Base-by-base conservation (phyloP, 2,888 invertebrate species). In the Tipula lateralis region DNA sequence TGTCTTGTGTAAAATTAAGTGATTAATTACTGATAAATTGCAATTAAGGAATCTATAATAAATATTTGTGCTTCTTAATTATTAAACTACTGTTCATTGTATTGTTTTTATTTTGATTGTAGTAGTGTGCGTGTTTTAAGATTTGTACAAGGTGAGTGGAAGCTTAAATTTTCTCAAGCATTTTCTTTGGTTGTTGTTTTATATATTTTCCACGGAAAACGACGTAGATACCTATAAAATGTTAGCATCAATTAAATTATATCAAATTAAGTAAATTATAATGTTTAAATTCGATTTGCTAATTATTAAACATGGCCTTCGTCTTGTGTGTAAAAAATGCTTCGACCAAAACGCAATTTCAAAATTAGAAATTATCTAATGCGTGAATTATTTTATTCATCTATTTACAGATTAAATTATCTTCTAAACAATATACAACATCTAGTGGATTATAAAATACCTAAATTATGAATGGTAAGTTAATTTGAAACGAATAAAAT, bases 321-420 rank as follows among this genome's bases (percentile, higher is more conserved):
- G 13, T 66, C 24, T 66, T 66, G 24, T 66, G 24, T 66, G 19
- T 24, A 66, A 44, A 24, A 66, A 66, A 16, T 66, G 66, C 66
- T 66, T 24, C 9, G 7, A 24, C 66, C 4, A 24, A 19, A 19
- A 24, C 66, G 24, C 66, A 66, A 24, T 9, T 24, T 66, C 66
- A 66, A 66, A 66, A 66, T 66, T 66, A 66, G 66, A 66, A 66
- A 66, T 66, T 66, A 66, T 2, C 66, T 66, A 66, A 66, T 66
- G 3, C 9, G 9, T 12, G 2, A 66, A 66, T 66, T 24, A 9
- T 66, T 66, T 50, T n/a, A n/a, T n/a, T n/a, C n/a, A 4, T 50
- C 6, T 66, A 66, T 66, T 66, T 66, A 24, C 66, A 66, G 66
- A 9, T 24, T 24, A 3, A 66, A 24, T 44, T 44, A 13, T 50